phyloP scores from a whole-genome alignment of 2,888 invertebrate species.

The Carpatolechia fugitivella region DNA sequence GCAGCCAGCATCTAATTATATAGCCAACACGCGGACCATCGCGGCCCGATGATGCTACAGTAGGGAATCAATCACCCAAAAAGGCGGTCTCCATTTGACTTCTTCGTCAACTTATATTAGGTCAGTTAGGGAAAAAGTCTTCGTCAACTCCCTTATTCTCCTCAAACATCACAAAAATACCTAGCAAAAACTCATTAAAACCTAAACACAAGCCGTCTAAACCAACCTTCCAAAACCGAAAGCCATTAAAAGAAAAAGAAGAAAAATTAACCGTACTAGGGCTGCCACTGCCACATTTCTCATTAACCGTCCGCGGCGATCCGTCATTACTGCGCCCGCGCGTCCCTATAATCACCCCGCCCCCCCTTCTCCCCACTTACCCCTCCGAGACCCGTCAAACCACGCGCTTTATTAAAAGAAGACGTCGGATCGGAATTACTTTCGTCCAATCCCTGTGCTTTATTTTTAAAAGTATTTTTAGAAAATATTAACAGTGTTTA shows the following conservation, averaged over 20 bases:
- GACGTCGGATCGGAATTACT: slow-evolving; percentile 58
- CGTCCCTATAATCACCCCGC: slow-evolving; percentile 71
- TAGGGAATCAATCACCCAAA: no score
- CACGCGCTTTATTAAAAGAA: slow-evolving; percentile 58
- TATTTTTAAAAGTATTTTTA: slow-evolving; percentile 8
- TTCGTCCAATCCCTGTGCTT: slow-evolving; percentile 31
- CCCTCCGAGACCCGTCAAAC: slow-evolving; percentile 23
- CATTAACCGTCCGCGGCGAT: slow-evolving; percentile 57
- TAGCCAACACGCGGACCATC: no score
- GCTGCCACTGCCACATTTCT: slow-evolving; percentile 65
- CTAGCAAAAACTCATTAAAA: no score
- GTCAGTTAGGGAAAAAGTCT: no score
- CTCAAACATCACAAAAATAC: no score
- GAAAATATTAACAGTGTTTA: slow-evolving; percentile 14
- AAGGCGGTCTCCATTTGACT: no score
- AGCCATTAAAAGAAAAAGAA: not conserved
- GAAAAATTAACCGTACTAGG: slow-evolving; percentile 32
- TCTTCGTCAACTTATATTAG: no score
- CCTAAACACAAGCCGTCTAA: not conserved
- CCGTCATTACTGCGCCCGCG: slow-evolving; percentile 67
- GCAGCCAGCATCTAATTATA: no score
- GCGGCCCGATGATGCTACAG: no score
- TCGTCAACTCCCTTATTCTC: no score
- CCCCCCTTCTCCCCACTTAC: slow-evolving; percentile 35
- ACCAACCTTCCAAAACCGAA: not conserved